Evolutionary conservation across 2,888 invertebrate species (phyloP).

Genomic region (Tachina fera): DNA sequence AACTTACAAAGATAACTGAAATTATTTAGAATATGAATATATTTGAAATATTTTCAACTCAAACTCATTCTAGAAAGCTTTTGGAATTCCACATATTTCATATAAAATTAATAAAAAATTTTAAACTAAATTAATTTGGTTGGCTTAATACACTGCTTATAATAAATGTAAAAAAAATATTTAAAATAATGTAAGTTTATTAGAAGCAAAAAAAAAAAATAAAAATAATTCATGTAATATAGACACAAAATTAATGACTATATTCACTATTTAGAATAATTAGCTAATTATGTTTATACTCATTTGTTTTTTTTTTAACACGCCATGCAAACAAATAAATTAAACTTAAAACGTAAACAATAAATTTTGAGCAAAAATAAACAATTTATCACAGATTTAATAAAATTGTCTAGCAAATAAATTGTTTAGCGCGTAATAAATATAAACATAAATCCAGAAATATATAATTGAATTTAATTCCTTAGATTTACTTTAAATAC

Average conservation of each 20-base stretch:
- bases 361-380: background rate
- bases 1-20: background rate
- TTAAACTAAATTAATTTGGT: background rate
- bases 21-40: background rate
- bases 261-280: slow-evolving; percentile 22
- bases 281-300: slow-evolving; percentile 33
- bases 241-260: slow-evolving; percentile 28
- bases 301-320: background rate
- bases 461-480: background rate
- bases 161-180: background rate
- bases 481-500: background rate
- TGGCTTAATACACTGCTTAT: background rate
- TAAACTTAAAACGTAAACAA: background rate
- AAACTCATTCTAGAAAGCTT: too few species aligned
- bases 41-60: too few species aligned
- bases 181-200: background rate
- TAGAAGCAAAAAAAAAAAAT: slow-evolving; percentile 3
- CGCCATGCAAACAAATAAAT: background rate
- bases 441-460: background rate
- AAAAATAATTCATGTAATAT: too few species aligned
- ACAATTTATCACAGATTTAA: background rate
- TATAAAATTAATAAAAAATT: too few species aligned
- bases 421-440: background rate
- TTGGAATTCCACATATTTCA: too few species aligned
- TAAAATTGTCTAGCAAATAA: background rate